phyloP scores from a whole-genome alignment of 92 coral and sea anemone species.

The Zoanthus solanderi region DNA sequence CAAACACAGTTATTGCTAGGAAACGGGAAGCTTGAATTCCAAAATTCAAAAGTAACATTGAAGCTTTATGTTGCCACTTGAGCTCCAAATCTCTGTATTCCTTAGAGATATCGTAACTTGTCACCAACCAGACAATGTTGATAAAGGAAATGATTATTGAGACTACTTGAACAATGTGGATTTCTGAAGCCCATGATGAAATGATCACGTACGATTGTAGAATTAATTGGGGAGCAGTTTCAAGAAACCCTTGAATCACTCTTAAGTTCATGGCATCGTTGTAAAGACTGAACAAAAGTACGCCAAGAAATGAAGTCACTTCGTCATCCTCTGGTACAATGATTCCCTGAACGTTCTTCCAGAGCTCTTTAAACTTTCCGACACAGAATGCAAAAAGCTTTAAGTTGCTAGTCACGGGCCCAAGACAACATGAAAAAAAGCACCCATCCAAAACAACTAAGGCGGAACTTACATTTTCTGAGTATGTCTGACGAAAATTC shows the following conservation, averaged over 20 bases:
- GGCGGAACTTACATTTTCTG: slow-evolving; percentile 32
- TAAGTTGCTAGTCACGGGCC: slow-evolving; percentile 40
- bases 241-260: slow-evolving; percentile 36
- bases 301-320: slow-evolving; percentile 42
- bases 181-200: slow-evolving; percentile 19
- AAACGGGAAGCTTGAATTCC: slow-evolving; percentile 43
- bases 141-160: slow-evolving; percentile 29
- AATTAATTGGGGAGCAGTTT: slow-evolving; percentile 30
- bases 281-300: slow-evolving; percentile 26
- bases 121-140: slow-evolving; percentile 33
- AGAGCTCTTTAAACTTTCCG: slow-evolving; percentile 35
- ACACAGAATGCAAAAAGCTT: slow-evolving; percentile 39
- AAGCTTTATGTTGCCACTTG: slow-evolving; percentile 30
- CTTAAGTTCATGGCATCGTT: slow-evolving; percentile 40
- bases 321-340: slow-evolving; percentile 43
- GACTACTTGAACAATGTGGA: slow-evolving; percentile 19
- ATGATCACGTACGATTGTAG: slow-evolving; percentile 42
- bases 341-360: slow-evolving; percentile 35
- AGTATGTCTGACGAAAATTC: slow-evolving; percentile 39
- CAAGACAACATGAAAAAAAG: slow-evolving; percentile 32
- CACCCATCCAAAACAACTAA: slow-evolving; percentile 26
- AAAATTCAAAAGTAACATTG: slow-evolving; percentile 20
- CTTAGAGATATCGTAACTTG: slow-evolving; percentile 45
- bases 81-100: slow-evolving; percentile 45
- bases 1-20: slow-evolving; percentile 34